Evolutionary conservation across 2,113 vertebrate genomes (phyloP).

Genomic region (Aegotheles bennettii): DNA sequence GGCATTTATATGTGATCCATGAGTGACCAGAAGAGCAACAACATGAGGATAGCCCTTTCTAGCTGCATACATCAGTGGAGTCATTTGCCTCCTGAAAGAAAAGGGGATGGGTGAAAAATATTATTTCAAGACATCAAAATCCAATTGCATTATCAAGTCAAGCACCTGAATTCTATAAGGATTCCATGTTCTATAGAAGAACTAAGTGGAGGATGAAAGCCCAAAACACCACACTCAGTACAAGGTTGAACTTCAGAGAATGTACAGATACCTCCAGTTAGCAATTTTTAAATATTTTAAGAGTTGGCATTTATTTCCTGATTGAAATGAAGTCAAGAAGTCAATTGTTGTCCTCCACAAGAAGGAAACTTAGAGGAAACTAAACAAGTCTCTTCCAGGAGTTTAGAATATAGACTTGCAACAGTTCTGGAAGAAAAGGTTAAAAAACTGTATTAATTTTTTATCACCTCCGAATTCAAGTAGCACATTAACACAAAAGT

Average conservation of each 20-base stretch:
- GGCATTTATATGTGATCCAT: constrained; percentile 81
- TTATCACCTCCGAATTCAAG: background rate
- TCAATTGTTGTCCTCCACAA: background rate
- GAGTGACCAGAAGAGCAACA: constrained; percentile 82
- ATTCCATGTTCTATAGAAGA: background rate
- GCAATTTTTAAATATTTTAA: background rate
- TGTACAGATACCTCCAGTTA: background rate
- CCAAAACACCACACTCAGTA: background rate
- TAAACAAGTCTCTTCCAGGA: background rate
- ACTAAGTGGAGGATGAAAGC: background rate
- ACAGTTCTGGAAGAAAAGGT: background rate
- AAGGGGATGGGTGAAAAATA: background rate
- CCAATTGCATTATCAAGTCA: background rate
- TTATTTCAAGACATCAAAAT: background rate
- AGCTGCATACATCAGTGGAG: constrained; percentile 87
- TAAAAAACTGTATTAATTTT: background rate
- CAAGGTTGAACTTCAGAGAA: background rate
- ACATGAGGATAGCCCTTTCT: constrained; percentile 77
- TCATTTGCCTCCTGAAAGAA: constrained; percentile 79
- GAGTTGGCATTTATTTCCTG: background rate
- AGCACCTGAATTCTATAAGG: background rate
- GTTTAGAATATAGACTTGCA: background rate
- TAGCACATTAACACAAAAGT: background rate
- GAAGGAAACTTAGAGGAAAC: background rate
- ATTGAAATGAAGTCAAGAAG: background rate